Conservation (phyloP, 2,888 invertebrate species). For the Bombylius major region DNA sequence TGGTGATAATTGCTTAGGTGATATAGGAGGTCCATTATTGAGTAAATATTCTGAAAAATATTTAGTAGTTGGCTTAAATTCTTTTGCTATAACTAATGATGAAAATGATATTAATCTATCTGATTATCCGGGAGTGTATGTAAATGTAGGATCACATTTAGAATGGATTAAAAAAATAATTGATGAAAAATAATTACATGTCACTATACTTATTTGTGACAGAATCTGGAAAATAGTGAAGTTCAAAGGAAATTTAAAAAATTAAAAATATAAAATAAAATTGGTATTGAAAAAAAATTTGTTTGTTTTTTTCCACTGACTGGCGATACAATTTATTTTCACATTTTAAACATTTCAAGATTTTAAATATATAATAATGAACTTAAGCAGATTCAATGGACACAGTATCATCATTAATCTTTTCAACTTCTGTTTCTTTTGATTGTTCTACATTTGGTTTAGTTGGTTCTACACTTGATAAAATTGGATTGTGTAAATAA, state of each 20-base stretch:
- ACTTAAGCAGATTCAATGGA: conserved; percentile 21
- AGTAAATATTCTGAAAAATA: conserved; percentile 11
- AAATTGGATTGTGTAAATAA: conserved; percentile 6
- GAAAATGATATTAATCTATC: conserved; percentile 7
- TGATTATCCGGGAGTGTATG: conserved; percentile 16
- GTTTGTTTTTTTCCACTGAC: no score
- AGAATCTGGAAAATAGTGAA: no score
- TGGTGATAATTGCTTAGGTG: conserved; percentile 17
- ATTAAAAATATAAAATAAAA: no score
- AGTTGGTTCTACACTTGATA: conserved; percentile 8
- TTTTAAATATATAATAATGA: no score
- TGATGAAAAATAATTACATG: not conserved
- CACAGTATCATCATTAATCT: conserved; percentile 24
- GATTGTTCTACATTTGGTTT: conserved; percentile 10
- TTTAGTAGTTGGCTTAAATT: conserved; percentile 15
- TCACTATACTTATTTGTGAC: no score
- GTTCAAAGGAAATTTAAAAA: no score
- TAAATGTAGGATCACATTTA: conserved; percentile 14
- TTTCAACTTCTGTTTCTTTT: conserved; percentile 13
- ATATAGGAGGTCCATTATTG: conserved; percentile 16
- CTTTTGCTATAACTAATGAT: conserved; percentile 12
- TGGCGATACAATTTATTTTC: not conserved
- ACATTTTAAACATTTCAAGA: not conserved
- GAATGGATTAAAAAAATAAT: conserved; percentile 13
- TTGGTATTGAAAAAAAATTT: not conserved